phyloP scores from a whole-genome alignment of 2,797 vertebrate species.

The Labroides dimidiatus region DNA sequence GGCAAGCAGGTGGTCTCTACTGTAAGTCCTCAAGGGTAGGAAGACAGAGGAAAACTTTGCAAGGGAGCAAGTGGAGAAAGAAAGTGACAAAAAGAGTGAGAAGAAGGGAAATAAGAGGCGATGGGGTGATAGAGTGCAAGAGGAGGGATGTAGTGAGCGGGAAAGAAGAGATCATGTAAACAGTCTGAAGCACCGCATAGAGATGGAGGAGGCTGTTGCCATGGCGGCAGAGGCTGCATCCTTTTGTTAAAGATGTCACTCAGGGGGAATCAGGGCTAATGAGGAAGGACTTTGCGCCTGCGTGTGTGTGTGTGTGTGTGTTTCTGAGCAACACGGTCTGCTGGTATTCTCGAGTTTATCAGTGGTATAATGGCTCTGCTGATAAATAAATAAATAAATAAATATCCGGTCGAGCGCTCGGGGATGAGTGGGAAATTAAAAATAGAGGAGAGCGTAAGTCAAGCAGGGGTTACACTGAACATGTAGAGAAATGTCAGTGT shows the following conservation, averaged over 20 bases:
- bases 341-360: slow-evolving; percentile 56
- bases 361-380: slow-evolving; percentile 43
- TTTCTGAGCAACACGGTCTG: slow-evolving; percentile 64
- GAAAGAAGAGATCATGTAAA: slow-evolving; percentile 75
- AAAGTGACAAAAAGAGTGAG: slow-evolving; percentile 47
- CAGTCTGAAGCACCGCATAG: slow-evolving; percentile 75
- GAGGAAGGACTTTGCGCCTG: slow-evolving; percentile 81
- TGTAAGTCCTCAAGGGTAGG: slow-evolving; percentile 45
- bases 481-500: slow-evolving; percentile 70
- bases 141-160: slow-evolving; percentile 44
- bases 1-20: slow-evolving; percentile 69
- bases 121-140: slow-evolving; percentile 2
- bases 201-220: slow-evolving; percentile 85
- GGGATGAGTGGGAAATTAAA: slow-evolving; percentile 51
- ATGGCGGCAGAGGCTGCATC: slow-evolving; percentile 84
- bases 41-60: neutral
- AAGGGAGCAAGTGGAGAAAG: slow-evolving; percentile 20
- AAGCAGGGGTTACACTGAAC: slow-evolving; percentile 56
- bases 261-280: slow-evolving; percentile 85
- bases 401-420: slow-evolving; percentile 19
- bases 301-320: slow-evolving; percentile 49
- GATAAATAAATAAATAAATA: slow-evolving; percentile 18
- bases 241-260: slow-evolving; percentile 86
- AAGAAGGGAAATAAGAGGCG: slow-evolving; percentile 7
- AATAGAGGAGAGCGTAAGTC: slow-evolving; percentile 59